Conservation (phyloP, 2,888 invertebrate genomes). For the Pimpla rufipes region DNA sequence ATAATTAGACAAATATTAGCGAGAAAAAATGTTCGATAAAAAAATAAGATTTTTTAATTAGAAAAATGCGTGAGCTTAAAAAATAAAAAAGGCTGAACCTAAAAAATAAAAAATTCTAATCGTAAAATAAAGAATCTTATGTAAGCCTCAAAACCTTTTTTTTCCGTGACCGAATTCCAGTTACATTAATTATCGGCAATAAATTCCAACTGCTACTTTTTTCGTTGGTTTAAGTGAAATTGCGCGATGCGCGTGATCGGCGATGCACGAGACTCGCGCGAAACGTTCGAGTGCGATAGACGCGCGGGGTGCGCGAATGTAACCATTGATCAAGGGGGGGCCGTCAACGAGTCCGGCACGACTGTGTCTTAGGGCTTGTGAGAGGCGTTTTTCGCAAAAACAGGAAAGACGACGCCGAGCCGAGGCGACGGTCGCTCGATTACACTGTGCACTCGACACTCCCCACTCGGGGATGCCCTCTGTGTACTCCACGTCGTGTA, state of each 20-base stretch:
- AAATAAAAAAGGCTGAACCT: too few relatives aligned
- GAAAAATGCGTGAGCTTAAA: too few relatives aligned
- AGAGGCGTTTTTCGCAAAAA: slow-evolving; percentile 52
- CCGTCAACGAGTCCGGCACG: slow-evolving; percentile 29
- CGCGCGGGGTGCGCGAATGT: slow-evolving; percentile 8
- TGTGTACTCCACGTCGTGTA: slow-evolving; percentile 37
- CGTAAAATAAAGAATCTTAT: too few relatives aligned
- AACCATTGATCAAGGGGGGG: slow-evolving; percentile 63
- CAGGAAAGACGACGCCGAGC: slow-evolving; percentile 33
- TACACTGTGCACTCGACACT: slow-evolving; percentile 57
- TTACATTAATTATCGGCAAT: too few relatives aligned
- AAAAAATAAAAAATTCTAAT: too few relatives aligned
- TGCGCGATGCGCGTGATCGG: too few relatives aligned
- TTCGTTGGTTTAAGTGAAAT: too few relatives aligned
- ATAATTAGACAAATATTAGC: not conserved
- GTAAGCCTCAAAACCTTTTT: too few relatives aligned
- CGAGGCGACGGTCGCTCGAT: slow-evolving; percentile 46
- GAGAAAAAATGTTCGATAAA: not conserved
- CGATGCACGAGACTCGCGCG: not conserved
- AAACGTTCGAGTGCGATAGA: too few relatives aligned
- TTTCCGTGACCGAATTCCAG: too few relatives aligned
- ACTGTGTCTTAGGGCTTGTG: slow-evolving; percentile 26
- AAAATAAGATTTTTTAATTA: not conserved
- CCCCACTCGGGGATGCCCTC: slow-evolving; percentile 22
- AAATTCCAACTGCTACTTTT: too few relatives aligned